These are phyloP conservation scores for Campaea margaritaria DNA, from an alignment of 2,888 invertebrate species.

Conservation along the genomic window DNA sequence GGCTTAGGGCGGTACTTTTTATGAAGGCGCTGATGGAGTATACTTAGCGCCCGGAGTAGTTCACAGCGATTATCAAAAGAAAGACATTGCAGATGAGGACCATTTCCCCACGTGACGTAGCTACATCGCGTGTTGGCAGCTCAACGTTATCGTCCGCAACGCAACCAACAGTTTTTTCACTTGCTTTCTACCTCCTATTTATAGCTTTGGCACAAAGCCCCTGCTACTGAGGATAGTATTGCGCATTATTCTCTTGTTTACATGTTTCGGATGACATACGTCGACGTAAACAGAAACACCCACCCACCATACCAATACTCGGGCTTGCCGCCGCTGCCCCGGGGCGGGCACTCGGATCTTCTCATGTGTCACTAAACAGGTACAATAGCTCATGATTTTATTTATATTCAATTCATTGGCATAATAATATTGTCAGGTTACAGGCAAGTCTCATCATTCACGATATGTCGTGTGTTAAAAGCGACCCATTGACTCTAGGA, in stretches of 20 bases:
- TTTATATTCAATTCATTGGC: no score
- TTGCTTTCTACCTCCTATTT: conserved; percentile 18
- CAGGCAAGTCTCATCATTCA: no score
- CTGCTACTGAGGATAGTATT: conserved; percentile 10
- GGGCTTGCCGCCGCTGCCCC: neutral
- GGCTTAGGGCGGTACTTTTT: no score
- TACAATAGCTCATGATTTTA: no score
- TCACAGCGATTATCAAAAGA: no score
- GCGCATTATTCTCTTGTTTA: conserved; percentile 32
- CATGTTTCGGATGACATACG: conserved; percentile 13
- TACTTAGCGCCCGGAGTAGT: no score
- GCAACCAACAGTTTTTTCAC: conserved; percentile 20
- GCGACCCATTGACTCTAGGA: no score
- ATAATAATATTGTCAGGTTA: no score
- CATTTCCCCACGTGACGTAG: conserved; percentile 3
- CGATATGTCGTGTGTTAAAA: no score
- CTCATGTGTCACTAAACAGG: no score
- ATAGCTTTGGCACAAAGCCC: conserved; percentile 34
- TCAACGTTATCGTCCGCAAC: neutral
- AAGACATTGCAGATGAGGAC: neutral
- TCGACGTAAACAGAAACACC: conserved; percentile 1
- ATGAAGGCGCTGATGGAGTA: no score
- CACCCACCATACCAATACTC: neutral
- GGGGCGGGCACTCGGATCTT: no score
- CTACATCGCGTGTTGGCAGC: conserved; percentile 10